Evolutionary conservation across 2,888 invertebrate species (phyloP).

Genomic region (Oscheius sp.): DNA sequence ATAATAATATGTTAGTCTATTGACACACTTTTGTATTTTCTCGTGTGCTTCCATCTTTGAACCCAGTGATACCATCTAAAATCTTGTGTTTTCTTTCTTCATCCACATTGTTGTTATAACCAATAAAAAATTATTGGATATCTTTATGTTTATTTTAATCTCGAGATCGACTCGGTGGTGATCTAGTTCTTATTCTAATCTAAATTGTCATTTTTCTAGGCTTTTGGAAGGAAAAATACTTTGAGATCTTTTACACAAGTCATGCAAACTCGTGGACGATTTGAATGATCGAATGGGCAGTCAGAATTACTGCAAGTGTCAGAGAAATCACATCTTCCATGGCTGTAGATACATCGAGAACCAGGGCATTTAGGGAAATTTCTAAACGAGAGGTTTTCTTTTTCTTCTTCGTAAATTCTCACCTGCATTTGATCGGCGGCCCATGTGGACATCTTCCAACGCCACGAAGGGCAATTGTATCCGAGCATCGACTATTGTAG

Average conservation of each 20-base stretch:
- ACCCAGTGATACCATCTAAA: too few species aligned
- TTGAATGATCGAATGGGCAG: constrained; percentile 55
- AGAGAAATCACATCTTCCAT: constrained; percentile 45
- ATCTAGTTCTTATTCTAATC: neutral
- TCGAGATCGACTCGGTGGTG: constrained; percentile 8
- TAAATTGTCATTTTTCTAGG: neutral
- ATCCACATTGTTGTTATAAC: too few species aligned
- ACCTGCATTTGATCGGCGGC: constrained; percentile 53
- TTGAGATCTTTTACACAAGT: constrained; percentile 52
- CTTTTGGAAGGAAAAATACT: neutral
- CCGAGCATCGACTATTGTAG: neutral
- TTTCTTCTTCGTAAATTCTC: neutral
- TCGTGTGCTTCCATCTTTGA: too few species aligned
- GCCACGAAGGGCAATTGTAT: constrained; percentile 42
- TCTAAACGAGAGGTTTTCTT: too few species aligned
- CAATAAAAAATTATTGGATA: too few species aligned
- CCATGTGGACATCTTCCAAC: constrained; percentile 55
- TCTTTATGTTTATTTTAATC: neutral
- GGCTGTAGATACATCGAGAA: constrained; percentile 50
- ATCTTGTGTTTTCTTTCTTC: too few species aligned
- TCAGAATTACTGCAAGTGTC: constrained; percentile 41
- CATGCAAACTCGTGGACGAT: constrained; percentile 50
- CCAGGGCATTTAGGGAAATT: constrained; percentile 57
- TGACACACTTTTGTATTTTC: too few species aligned
- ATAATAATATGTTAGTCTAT: too few species aligned